phyloP scores from a whole-genome alignment of 2,113 vertebrate genomes.

The Aplodontia rufa region DNA sequence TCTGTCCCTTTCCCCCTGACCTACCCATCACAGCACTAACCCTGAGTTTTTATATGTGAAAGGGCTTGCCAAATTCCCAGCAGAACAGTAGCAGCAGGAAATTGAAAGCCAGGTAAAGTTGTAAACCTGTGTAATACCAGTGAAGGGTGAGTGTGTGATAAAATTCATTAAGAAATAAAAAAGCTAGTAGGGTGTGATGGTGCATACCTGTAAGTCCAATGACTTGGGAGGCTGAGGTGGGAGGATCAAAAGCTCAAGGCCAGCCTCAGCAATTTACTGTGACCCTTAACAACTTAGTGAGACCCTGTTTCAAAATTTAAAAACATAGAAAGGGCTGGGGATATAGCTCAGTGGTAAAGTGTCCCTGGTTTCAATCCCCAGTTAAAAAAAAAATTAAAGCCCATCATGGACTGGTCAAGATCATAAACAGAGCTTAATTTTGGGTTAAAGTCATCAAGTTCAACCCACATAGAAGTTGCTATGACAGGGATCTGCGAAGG shows the following conservation, averaged over 20 bases:
- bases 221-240: too few relatives aligned
- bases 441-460: neutral
- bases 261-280: too few relatives aligned
- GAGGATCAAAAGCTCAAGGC: too few relatives aligned
- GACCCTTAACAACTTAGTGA: too few relatives aligned
- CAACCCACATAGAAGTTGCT: neutral
- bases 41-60: neutral
- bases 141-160: neutral
- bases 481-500: neutral
- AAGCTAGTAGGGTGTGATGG: neutral
- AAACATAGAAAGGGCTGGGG: too few relatives aligned
- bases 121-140: neutral
- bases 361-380: too few relatives aligned
- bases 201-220: too few relatives aligned
- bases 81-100: neutral
- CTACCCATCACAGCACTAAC: neutral
- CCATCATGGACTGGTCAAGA: neutral
- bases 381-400: too few relatives aligned
- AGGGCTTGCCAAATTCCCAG: neutral
- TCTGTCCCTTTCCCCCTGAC: neutral
- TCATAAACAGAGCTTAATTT: neutral
- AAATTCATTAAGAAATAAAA: neutral
- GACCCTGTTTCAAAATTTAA: too few relatives aligned
- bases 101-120: slow-evolving; percentile 12
- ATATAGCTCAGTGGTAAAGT: too few relatives aligned